Base-by-base conservation (phyloP, 2,888 invertebrate genomes). In the Ramazzottius varieornatus region DNA sequence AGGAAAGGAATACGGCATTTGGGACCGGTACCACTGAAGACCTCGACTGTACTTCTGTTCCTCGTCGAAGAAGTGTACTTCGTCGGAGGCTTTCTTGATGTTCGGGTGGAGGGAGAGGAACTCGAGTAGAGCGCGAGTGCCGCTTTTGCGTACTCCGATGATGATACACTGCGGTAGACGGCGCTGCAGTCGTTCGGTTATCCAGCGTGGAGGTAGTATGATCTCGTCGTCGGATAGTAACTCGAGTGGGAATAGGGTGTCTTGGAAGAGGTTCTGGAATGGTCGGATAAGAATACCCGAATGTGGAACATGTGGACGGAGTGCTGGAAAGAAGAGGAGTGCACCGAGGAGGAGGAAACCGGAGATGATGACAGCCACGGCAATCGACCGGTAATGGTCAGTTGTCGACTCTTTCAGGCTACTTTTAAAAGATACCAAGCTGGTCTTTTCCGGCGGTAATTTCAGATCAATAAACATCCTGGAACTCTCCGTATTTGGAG, bases 61-160 rank as follows among this genome's bases (percentile, higher is more conserved):
- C 65, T 90, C 82, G 78, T 96, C 93, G 77, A 98, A 96, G 79
- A 92, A 96, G 77, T 96, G 94, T 40, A 92, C 87, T 78, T 96
- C 94, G 32, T 89, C 87, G 24, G 88, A 86, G 1, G 92, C 90
- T 73, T 88, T 89, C 75, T 88, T 88, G 66, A 92, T 86, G 79
- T 85, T 83, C 20, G 76, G 75, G 69, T 77, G 75, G 32, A 74
- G 68, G 64, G 70, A 71, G 33, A 71, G 71, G 67, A 76, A 78
- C 66, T 74, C 73, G 1, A 77, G 70, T n/a, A 77, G 69, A 1
- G 77, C 77, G 34, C 77, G 67, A 0, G 77, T 77, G 29, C 77
- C 77, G 4, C 74, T 73, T 67, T 77, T 77, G 2, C 75, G 71
- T 0, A 73, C 76, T 1, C 77, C 77, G 34, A 78, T 75, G 33